These are phyloP conservation scores for Bombus haemorrhoidalis DNA, from an alignment of 1,140 invertebrate species.

Conservation along the genomic window DNA sequence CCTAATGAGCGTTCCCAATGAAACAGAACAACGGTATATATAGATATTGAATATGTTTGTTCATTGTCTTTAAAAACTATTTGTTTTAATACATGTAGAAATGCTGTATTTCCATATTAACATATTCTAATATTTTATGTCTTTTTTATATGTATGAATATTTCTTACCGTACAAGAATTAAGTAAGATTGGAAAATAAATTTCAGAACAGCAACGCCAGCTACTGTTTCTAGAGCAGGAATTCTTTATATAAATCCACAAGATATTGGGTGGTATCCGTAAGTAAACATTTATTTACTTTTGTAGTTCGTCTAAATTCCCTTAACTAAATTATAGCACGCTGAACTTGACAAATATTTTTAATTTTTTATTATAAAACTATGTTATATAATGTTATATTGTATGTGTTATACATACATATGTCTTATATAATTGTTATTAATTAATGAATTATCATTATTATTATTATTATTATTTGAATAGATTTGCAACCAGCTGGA, in stretches of 20 bases:
- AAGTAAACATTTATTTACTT: constrained; percentile 78
- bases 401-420: too few species aligned
- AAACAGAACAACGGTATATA: too few species aligned
- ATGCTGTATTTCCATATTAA: background rate
- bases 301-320: too few species aligned
- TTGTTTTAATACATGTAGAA: too few species aligned
- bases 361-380: background rate
- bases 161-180: background rate
- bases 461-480: background rate
- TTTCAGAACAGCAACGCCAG: constrained; percentile 93
- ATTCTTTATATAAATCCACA: constrained; percentile 96
- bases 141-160: background rate
- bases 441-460: background rate
- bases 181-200: constrained; percentile 23
- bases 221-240: constrained; percentile 96
- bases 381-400: background rate
- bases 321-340: too few species aligned
- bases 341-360: too few species aligned
- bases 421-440: background rate
- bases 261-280: constrained; percentile 98
- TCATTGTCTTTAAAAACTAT: too few species aligned
- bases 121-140: background rate
- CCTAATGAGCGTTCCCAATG: too few species aligned
- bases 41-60: too few species aligned
- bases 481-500: constrained; percentile 95